Conservation (phyloP, 2,888 invertebrate genomes). For the Oscheius sp. region DNA sequence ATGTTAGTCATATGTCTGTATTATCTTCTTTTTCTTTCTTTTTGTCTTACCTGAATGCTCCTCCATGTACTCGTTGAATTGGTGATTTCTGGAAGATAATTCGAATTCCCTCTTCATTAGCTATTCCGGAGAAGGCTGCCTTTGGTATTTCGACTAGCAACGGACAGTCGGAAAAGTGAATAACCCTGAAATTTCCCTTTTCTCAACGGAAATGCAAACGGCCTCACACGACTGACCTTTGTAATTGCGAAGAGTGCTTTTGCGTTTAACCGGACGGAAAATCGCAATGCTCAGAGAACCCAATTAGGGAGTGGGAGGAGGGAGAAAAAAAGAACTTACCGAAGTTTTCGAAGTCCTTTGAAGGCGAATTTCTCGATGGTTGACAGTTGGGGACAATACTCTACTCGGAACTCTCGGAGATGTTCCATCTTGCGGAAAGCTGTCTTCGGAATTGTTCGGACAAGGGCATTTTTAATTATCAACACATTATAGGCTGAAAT, state of each 20-base stretch:
- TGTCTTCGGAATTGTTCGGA: conserved; percentile 42
- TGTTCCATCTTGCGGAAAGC: conserved; percentile 49
- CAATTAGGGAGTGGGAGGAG: conserved; percentile 1
- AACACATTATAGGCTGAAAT: conserved; percentile 33
- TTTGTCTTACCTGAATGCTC: conserved; percentile 37
- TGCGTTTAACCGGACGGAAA: conserved; percentile 12
- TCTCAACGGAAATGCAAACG: conserved; percentile 9
- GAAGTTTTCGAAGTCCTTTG: conserved; percentile 40
- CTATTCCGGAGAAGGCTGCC: conserved; percentile 45
- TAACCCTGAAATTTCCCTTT: conserved; percentile 32
- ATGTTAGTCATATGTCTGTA: conserved; percentile 46
- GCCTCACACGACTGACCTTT: background rate
- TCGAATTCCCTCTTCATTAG: conserved; percentile 44
- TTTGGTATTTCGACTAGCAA: conserved; percentile 41
- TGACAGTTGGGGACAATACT: conserved; percentile 36
- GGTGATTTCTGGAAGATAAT: conserved; percentile 46
- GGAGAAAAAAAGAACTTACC: conserved; percentile 28
- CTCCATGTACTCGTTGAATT: conserved; percentile 44
- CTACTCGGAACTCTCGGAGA: conserved; percentile 37
- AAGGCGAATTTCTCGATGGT: conserved; percentile 51
- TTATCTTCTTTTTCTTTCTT: background rate
- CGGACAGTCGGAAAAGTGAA: conserved; percentile 36
- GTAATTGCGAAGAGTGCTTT: conserved; percentile 25
- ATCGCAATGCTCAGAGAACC: background rate
- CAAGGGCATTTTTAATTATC: conserved; percentile 37